These are phyloP conservation scores for Drosophila fuyamai DNA, from an alignment of 1,140 invertebrate species.

Conservation along the genomic window DNA sequence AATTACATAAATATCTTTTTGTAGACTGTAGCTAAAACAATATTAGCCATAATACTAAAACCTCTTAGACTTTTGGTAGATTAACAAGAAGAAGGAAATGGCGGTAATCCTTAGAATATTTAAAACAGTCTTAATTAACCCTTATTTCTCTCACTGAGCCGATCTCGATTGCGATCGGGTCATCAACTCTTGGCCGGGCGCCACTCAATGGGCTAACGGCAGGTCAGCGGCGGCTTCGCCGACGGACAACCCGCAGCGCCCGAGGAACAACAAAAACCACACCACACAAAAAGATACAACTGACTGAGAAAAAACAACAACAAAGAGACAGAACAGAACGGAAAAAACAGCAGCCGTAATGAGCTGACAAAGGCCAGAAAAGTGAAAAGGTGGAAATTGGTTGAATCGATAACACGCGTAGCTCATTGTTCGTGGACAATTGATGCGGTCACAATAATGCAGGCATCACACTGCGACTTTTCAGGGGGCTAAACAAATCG, in stretches of 20 bases:
- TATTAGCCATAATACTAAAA: no score
- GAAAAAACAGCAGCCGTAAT: slow-evolving; percentile 43
- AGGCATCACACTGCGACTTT: slow-evolving; percentile 1
- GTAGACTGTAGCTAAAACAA: no score
- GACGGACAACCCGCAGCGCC: slow-evolving; percentile 40
- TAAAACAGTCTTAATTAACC: no score
- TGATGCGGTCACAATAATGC: slow-evolving; percentile 24
- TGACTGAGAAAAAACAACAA: not conserved
- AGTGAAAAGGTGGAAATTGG: slow-evolving; percentile 41
- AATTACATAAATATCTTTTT: no score
- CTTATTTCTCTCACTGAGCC: slow-evolving; percentile 3
- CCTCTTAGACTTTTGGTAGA: no score
- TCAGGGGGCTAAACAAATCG: not conserved
- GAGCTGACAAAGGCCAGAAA: slow-evolving; percentile 43
- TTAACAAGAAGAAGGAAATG: not conserved
- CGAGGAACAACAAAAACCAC: slow-evolving; percentile 6
- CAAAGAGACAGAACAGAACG: not conserved
- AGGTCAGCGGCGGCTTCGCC: slow-evolving; percentile 29
- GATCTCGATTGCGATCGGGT: slow-evolving; percentile 30
- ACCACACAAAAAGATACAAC: slow-evolving; percentile 8
- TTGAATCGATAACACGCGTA: slow-evolving; percentile 31
- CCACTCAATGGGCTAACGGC: slow-evolving; percentile 46
- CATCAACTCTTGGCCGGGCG: slow-evolving; percentile 37
- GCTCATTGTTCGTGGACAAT: slow-evolving; percentile 29
- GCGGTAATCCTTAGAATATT: no score